phyloP scores from a whole-genome alignment of 2,113 vertebrate genomes.

The Pseudopipra pipra region DNA sequence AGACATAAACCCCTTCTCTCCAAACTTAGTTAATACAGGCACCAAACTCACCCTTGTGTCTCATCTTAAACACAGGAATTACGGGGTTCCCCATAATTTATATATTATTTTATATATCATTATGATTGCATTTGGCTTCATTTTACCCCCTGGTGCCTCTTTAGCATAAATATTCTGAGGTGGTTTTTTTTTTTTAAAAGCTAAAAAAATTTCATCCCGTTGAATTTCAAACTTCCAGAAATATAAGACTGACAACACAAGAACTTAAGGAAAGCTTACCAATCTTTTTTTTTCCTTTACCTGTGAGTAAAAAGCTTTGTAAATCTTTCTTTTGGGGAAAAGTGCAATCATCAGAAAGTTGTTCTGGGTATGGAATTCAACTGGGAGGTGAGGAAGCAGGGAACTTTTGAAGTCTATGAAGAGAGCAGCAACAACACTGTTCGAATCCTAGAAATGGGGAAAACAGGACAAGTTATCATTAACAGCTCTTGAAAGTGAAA shows the following conservation, averaged over 20 bases:
- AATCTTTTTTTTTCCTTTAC: conserved; percentile 56
- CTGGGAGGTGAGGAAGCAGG: conserved; percentile 84
- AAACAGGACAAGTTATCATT: not conserved
- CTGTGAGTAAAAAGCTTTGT: conserved; percentile 89
- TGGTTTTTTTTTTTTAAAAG: too few relatives aligned
- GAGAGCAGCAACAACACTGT: conserved; percentile 79
- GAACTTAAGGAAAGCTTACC: too few relatives aligned
- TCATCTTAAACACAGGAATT: not conserved
- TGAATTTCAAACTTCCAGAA: too few relatives aligned
- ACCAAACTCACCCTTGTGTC: not conserved
- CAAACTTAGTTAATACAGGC: not conserved
- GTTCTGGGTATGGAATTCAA: conserved; percentile 80
- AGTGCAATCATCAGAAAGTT: conserved; percentile 85
- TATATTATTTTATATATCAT: too few relatives aligned
- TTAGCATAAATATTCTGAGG: too few relatives aligned
- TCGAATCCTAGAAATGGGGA: conserved; percentile 79
- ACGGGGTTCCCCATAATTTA: not conserved
- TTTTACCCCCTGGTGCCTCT: too few relatives aligned
- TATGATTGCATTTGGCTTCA: too few relatives aligned
- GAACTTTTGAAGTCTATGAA: conserved; percentile 83
- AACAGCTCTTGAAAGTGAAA: not conserved
- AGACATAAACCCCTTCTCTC: not conserved
- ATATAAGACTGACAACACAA: too few relatives aligned
- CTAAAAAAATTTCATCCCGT: too few relatives aligned
- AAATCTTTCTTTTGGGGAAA: conserved; percentile 86